These are phyloP conservation scores for Hypercompe scribonia DNA, from an alignment of 2,888 invertebrate genomes.

Conservation along the genomic window DNA sequence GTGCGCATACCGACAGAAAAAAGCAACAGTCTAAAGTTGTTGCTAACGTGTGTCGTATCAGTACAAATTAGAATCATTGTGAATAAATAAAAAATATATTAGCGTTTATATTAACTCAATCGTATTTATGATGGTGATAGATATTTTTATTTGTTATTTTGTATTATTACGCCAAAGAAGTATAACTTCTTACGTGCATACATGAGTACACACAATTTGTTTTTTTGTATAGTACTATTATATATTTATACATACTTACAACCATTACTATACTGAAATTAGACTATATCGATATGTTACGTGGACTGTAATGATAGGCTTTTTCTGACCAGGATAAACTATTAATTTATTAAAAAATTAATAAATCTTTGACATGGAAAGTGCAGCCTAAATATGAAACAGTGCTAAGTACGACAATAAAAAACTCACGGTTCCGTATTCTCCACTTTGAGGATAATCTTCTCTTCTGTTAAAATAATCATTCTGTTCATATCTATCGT, in stretches of 20 bases:
- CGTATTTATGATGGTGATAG: no score
- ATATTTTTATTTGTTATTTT: no score
- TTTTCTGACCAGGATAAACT: neutral
- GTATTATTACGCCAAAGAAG: no score
- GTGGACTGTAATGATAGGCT: neutral
- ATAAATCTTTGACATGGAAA: neutral
- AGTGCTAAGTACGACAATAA: neutral
- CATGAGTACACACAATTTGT: no score
- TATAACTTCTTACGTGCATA: no score
- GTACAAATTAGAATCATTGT: no score
- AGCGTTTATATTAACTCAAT: no score
- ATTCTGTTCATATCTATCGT: slow-evolving; percentile 47
- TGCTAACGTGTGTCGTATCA: no score
- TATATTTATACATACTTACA: neutral
- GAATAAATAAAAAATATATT: no score
- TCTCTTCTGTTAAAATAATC: slow-evolving; percentile 58
- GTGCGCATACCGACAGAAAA: no score
- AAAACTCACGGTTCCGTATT: slow-evolving; percentile 70
- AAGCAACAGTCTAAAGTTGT: no score
- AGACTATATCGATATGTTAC: neutral
- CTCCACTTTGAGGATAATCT: slow-evolving; percentile 62
- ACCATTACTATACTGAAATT: neutral
- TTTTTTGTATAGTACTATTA: no score
- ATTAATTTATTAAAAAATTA: neutral
- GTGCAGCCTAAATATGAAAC: neutral